Evolutionary conservation across 1,140 invertebrate genomes (phyloP).

Genomic region (Sycophaga agraensis): DNA sequence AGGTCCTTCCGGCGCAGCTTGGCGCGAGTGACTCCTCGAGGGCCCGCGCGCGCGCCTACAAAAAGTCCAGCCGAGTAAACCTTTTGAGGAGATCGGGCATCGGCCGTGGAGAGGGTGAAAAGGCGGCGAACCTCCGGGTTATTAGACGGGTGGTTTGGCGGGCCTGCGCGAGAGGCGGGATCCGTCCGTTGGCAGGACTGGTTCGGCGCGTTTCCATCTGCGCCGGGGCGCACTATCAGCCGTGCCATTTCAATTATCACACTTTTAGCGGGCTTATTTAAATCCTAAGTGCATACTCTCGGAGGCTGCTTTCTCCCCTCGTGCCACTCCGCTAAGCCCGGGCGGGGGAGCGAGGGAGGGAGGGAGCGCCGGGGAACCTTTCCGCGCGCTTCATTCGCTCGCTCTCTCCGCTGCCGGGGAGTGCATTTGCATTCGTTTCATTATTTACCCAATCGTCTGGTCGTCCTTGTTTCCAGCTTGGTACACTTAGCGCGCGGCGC

Average conservation of each 20-base stretch:
- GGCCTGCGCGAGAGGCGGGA: too few relatives aligned
- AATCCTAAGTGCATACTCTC: constrained; percentile 50
- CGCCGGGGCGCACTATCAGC: constrained; percentile 27
- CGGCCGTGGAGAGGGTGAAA: too few relatives aligned
- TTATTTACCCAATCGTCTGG: constrained; percentile 46
- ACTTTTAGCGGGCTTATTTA: constrained; percentile 50
- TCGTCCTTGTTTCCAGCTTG: constrained; percentile 36
- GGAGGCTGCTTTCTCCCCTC: neutral
- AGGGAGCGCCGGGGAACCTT: constrained; percentile 2
- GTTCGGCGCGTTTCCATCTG: neutral
- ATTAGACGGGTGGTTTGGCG: too few relatives aligned
- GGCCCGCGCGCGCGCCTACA: too few relatives aligned
- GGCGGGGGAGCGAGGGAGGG: neutral
- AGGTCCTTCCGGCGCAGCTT: too few relatives aligned
- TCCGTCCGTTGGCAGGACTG: too few relatives aligned
- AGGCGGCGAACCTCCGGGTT: too few relatives aligned
- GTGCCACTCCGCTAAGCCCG: neutral
- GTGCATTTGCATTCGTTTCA: constrained; percentile 48
- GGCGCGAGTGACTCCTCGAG: too few relatives aligned
- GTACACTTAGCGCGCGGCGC: constrained; percentile 17
- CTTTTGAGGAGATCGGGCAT: too few relatives aligned
- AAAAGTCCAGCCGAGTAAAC: too few relatives aligned
- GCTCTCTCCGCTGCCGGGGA: neutral
- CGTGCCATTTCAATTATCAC: constrained; percentile 48
- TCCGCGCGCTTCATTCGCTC: constrained; percentile 14